Evolutionary conservation across 2,797 vertebrate genomes (phyloP), one percentile per base, ranked within the genome.

Genomic region (Apogon talboti): DNA sequence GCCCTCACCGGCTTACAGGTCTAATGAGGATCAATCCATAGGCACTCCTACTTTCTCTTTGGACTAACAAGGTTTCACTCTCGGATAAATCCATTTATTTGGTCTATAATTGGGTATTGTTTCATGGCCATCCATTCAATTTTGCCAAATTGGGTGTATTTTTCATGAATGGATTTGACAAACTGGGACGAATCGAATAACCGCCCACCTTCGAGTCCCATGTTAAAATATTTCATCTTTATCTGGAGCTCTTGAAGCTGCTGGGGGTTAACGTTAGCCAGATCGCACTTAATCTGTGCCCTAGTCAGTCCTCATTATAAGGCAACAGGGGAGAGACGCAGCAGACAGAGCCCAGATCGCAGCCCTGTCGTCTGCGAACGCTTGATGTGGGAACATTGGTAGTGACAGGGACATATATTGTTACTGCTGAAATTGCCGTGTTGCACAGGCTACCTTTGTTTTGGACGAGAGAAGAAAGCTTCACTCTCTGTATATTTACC

Each of bases 301-400:
- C 54, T 61, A 74, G 93, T 93, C 92, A 90, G 61, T 47, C 66
- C 78, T 89, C 80, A 89, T 94, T 94, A 93, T 40, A 42, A 58
- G 11, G 67, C 80, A 76, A 68, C 63, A 69, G 72, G 53, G 76
- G 58, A 89, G 92, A 94, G 85, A 77, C 38, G 79, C 83, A 81
- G 87, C 93, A 94, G 93, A 87, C 43, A 9, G 14, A 45, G 28
- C 28, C 66, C 74, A 87, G 85, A 89, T 84, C 82, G 81, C 75
- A 84, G 91, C 74, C 79, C 84, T 89, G 82, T 82, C 79, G 65
- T 81, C 80, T 74, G 65, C 74, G 70, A 37, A 66, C 56, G 72
- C 85, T 90, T 91, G 77, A 91, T 86, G 84, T 88, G 64, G 79
- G 74, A 81, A 83, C 85, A 89, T 89, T 87, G 84, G 74, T 83